phyloP scores from a whole-genome alignment of 2,797 vertebrate species.

The Eulemur albifrons region DNA sequence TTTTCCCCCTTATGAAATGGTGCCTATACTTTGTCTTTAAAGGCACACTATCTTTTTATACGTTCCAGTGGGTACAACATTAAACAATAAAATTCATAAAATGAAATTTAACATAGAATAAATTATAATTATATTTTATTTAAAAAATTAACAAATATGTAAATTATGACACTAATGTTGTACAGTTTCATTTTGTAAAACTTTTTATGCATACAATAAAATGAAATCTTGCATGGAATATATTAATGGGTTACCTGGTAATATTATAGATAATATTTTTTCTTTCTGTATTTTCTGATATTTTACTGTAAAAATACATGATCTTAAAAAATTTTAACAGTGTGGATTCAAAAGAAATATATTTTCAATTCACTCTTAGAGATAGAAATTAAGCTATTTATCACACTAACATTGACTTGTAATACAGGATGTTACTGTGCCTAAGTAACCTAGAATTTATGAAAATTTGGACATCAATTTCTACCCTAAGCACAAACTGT shows the following conservation, averaged over 20 bases:
- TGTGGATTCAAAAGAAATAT: neutral
- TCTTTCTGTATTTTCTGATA: neutral
- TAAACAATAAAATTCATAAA: neutral
- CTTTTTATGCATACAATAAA: neutral
- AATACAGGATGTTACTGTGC: neutral
- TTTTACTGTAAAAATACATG: neutral
- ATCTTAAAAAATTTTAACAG: neutral
- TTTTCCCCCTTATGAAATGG: neutral
- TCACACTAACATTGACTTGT: neutral
- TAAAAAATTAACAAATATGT: neutral
- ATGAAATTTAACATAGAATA: neutral
- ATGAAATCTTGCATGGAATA: neutral
- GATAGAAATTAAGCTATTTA: neutral
- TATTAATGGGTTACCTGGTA: neutral
- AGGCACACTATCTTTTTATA: neutral
- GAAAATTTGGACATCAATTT: neutral
- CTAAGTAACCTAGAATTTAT: neutral
- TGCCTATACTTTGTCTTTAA: neutral
- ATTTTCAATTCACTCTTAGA: neutral
- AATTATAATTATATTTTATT: neutral
- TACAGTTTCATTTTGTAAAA: neutral
- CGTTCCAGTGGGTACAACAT: neutral
- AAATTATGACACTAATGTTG: neutral
- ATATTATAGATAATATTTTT: neutral
- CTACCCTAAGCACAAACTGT: neutral